Evolutionary conservation across 2,113 vertebrate species (phyloP), one percentile per base, ranked within the genome.

Genomic region (Tangachromis dhanisi): DNA sequence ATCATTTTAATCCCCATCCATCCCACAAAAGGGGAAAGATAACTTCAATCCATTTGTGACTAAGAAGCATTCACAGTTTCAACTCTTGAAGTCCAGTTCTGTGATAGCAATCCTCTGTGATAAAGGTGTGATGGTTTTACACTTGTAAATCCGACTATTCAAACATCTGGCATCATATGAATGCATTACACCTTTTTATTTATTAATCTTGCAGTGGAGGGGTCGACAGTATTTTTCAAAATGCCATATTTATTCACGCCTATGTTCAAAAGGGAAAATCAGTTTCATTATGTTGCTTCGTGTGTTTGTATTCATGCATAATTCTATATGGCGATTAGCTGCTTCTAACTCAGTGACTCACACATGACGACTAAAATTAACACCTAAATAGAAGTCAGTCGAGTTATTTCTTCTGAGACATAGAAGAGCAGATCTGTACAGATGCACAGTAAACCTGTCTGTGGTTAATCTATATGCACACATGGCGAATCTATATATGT

Each of bases 121-220:
- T 88, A 91, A 90, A 86, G 73, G 66, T 53, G 85, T 90, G 80
- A 82, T 47, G 83, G 83, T 90, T 83, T 93, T 86, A 92, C 84
- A 91, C 79, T 90, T 92, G 83, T 91, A 93, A 94, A 94, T 95
- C 92, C 92, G 9, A 86, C 90, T 66, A 86, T 95, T 95, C 88
- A 94, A 84, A 88, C 19, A 6, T 71, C 38, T 4, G 17, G 68
- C 55, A 87, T 91, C 78, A 76, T 57, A 59, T 90, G 84, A 94
- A 93, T 90, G 86, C 71, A 90, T 93, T 89, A 90, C 29, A 29
- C 38, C 76, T 21, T 87, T 91, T 86, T 63, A 63, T 83, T 76
- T 33, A 29, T n/a, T 88, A 61, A 90, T 88, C 82, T 21, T 7
- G 33, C 12, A 66, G 49, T 63, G 26, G 73, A 78, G 26, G 73